A percentile compares a stretch with the other conserved stretches of the same genome.
These are phyloP conservation scores for Nothura maculosa DNA, from an alignment of 2,797 vertebrate genomes.

Conservation along the genomic window DNA sequence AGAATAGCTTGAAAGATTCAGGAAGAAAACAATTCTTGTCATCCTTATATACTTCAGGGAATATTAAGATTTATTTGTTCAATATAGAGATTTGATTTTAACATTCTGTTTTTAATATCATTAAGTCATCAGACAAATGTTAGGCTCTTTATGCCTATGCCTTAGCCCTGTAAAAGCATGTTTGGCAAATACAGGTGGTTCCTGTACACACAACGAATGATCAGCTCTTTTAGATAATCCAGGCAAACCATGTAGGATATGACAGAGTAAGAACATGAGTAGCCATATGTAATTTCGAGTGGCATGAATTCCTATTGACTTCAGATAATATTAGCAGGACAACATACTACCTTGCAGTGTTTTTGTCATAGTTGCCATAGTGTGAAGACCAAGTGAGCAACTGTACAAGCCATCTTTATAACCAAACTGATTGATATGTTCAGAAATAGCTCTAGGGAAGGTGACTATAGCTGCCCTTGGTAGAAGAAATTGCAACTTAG, in stretches of 20 bases:
- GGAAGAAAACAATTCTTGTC: background rate
- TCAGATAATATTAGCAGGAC: background rate
- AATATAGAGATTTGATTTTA: background rate
- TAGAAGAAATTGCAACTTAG: background rate
- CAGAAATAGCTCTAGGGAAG: background rate
- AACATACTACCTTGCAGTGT: background rate
- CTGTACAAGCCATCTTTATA: background rate
- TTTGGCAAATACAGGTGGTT: background rate
- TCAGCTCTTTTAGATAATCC: background rate
- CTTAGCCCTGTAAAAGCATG: background rate
- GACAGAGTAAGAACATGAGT: background rate
- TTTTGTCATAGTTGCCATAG: background rate
- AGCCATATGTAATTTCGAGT: background rate
- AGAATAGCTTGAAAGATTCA: background rate
- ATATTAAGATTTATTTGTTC: background rate
- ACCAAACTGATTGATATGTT: background rate
- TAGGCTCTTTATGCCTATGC: background rate
- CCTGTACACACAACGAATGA: background rate
- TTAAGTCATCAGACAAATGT: background rate
- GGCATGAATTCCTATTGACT: background rate
- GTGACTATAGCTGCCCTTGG: background rate
- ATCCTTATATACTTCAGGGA: background rate
- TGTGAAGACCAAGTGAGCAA: background rate
- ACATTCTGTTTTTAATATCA: background rate
- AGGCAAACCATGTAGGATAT: background rate